Evolutionary conservation across 2,797 vertebrate genomes (phyloP), one percentile per base, ranked within the genome.

Genomic region (Mionectes olivaceus): DNA sequence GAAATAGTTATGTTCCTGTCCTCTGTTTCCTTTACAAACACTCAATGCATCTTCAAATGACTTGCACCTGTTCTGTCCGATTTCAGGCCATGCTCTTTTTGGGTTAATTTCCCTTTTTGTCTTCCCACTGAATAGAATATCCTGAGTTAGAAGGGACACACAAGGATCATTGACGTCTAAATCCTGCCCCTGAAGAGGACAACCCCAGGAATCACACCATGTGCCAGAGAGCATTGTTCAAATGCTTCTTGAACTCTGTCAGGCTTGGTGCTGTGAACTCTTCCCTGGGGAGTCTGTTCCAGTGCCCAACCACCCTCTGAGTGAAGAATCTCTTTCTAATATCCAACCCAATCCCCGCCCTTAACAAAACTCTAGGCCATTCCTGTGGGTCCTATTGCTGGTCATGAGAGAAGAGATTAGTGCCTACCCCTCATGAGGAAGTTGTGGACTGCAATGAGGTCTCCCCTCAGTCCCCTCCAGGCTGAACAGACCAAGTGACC

Each of bases 1-100:
- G 0, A 0, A 7, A 37, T 18, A 50, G 10, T 39, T 67, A 41
- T 11, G 6, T 28, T 15, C 32, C 21, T 0, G 0, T 16, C 5
- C 32, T 73, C 55, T 44, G 7, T 25, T 84, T 89, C 41, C 23
- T 28, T 81, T 87, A 60, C 18, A 80, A 47, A 69, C 25, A 17
- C 7, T 63, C 28, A 53, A 4, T 0, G 0, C 2, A 6, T 32
- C 25, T 83, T 85, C 60, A 73, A 32, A 69, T 7, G 1, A 64
- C 13, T 67, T 67, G 4, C 19, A 59, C 30, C 32, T 10, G 13
- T 44, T 78, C 43, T 47, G 25, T 33, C 25, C 2, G 0, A 60
- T 41, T 63, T 68, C 41, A 60, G 37, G 7, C 7, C 81, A 81
- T 81, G 13, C 2, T 56, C 70, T 82, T 44, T 3, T 5, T 53